phyloP scores from a whole-genome alignment of 2,888 invertebrate species.

The Diarsia mendica region DNA sequence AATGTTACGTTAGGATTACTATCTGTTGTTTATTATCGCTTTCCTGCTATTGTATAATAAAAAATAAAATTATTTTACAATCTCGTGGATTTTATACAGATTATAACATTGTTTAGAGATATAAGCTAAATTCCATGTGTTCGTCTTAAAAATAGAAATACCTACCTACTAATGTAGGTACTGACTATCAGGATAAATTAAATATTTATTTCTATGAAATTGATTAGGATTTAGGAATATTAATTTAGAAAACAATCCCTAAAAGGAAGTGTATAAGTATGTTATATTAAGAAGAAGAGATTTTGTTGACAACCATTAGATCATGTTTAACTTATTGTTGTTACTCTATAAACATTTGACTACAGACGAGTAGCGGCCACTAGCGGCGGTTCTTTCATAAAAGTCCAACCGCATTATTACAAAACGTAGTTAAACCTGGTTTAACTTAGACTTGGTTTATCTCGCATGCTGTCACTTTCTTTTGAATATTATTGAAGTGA shows the following conservation, averaged over 20 bases:
- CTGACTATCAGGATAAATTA: neutral
- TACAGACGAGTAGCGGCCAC: neutral
- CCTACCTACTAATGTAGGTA: no score
- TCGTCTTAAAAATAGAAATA: neutral
- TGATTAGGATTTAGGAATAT: neutral
- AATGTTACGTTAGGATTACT: neutral
- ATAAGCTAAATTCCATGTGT: neutral
- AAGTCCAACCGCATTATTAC: no score
- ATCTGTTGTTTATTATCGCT: constrained; percentile 4
- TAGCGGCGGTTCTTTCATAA: no score
- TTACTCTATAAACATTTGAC: neutral
- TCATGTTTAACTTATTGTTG: neutral
- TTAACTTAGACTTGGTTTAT: no score
- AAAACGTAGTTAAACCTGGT: no score
- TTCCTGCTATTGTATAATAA: neutral
- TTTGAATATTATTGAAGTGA: no score
- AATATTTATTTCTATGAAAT: neutral
- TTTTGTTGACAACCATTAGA: neutral
- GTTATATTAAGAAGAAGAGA: neutral
- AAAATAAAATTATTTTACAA: constrained; percentile 3
- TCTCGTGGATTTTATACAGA: neutral
- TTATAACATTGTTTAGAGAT: constrained; percentile 5
- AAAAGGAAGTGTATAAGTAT: neutral
- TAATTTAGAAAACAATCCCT: neutral
- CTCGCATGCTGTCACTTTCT: no score